These are phyloP conservation scores for Pollenia griseotomentosa DNA, from an alignment of 2,888 invertebrate genomes.

Conservation along the genomic window DNA sequence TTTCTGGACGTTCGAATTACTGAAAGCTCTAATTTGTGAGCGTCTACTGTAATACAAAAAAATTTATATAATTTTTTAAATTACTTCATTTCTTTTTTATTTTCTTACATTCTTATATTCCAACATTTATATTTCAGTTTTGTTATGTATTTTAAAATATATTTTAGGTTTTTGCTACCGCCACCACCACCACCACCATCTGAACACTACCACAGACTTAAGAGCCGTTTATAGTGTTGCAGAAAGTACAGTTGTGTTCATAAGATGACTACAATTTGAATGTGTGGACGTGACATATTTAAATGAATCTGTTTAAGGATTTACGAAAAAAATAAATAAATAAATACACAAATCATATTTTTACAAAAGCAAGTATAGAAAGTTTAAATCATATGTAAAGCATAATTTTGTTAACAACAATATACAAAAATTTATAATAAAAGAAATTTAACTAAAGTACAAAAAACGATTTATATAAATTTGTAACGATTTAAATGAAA, in stretches of 20 bases:
- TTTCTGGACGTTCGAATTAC: no score
- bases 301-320: constrained; percentile 68
- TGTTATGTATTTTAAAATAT: constrained; percentile 59
- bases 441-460: constrained; percentile 15
- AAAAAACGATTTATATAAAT: constrained; percentile 66
- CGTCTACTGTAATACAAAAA: constrained; percentile 52
- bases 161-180: constrained; percentile 47
- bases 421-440: constrained; percentile 9
- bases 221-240: background rate
- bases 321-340: constrained; percentile 31
- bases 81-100: constrained; percentile 67
- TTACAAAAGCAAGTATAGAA: background rate
- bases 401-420: constrained; percentile 41
- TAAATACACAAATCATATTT: constrained; percentile 45
- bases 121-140: constrained; percentile 18
- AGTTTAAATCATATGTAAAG: constrained; percentile 40
- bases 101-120: constrained; percentile 1
- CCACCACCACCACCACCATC: constrained; percentile 1
- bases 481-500: constrained; percentile 68
- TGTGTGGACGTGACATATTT: constrained; percentile 73
- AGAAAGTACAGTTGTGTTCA: constrained; percentile 53
- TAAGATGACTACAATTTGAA: constrained; percentile 69
- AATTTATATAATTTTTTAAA: constrained; percentile 67
- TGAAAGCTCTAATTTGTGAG: no score
- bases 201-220: background rate